Conservation (phyloP, 2,888 invertebrate species). For the Spialia ferax region DNA sequence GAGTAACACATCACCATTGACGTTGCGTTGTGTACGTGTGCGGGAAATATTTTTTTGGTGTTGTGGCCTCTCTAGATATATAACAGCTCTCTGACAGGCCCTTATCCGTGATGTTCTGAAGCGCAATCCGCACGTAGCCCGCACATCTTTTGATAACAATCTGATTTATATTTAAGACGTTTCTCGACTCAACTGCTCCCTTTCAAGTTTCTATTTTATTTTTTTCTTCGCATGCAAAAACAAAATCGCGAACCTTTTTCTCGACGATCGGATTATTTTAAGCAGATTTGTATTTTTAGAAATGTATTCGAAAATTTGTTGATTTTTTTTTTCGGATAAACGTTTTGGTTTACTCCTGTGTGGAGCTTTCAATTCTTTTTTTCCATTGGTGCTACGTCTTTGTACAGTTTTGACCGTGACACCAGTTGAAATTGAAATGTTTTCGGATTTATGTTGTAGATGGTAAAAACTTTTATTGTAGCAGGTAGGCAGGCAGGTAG, state of each 20-base stretch:
- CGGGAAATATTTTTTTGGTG: too few species aligned
- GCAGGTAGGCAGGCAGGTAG: too few species aligned
- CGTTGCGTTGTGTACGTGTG: too few species aligned
- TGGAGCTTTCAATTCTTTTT: too few species aligned
- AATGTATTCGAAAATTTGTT: slow-evolving; percentile 5
- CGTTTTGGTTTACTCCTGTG: not conserved
- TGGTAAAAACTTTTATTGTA: too few species aligned
- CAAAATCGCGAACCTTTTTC: slow-evolving; percentile 18
- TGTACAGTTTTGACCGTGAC: too few species aligned
- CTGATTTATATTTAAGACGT: slow-evolving; percentile 34
- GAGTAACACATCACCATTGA: too few species aligned
- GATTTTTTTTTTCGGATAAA: not conserved
- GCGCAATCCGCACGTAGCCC: slow-evolving; percentile 19
- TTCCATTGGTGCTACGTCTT: too few species aligned
- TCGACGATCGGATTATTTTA: slow-evolving; percentile 25
- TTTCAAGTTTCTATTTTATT: slow-evolving; percentile 16
- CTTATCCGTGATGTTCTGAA: not conserved
- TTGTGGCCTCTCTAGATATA: too few species aligned
- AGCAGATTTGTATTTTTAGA: slow-evolving; percentile 21
- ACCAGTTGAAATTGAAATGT: too few species aligned
- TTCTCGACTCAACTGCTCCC: slow-evolving; percentile 17
- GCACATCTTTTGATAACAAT: slow-evolving; percentile 30
- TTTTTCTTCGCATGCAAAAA: slow-evolving; percentile 23
- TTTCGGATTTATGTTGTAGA: too few species aligned
- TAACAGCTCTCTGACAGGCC: too few species aligned